phyloP scores from a whole-genome alignment of 2,797 vertebrate genomes.

The Gymnoscopelus microlampas region DNA sequence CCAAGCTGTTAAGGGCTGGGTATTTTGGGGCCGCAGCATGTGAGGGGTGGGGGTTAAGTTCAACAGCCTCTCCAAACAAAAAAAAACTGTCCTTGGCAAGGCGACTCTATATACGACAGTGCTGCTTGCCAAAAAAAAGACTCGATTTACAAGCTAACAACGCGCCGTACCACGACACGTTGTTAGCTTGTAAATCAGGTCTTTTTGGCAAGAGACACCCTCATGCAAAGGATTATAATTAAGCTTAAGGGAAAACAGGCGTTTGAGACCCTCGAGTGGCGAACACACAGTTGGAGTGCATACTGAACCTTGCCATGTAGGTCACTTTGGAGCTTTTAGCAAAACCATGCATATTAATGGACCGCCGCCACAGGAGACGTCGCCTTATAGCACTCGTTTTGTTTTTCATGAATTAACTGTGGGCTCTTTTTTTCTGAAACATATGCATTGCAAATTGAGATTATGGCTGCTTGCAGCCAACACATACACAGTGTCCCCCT shows the following conservation, averaged over 20 bases:
- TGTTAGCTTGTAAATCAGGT: too few relatives aligned
- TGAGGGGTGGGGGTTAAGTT: conserved; percentile 59
- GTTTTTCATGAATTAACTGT: conserved; percentile 66
- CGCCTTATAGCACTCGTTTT: conserved; percentile 53
- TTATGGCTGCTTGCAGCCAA: conserved; percentile 61
- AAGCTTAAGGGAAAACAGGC: conserved; percentile 67
- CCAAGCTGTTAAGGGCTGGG: conserved; percentile 63
- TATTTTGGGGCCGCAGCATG: conserved; percentile 55
- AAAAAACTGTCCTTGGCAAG: conserved; percentile 59
- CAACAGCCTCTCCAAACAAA: conserved; percentile 73
- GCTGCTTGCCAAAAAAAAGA: too few relatives aligned
- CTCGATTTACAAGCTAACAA: too few relatives aligned
- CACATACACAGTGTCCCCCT: conserved; percentile 31
- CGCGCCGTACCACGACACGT: too few relatives aligned
- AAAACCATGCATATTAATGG: conserved; percentile 82
- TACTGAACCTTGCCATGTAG: conserved; percentile 82
- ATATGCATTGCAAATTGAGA: conserved; percentile 84
- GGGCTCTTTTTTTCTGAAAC: conserved; percentile 74
- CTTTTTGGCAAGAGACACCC: too few relatives aligned
- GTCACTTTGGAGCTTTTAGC: conserved; percentile 80
- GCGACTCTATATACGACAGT: conserved; percentile 57
- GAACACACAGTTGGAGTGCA: conserved; percentile 75
- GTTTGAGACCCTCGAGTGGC: conserved; percentile 69
- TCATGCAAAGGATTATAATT: too few relatives aligned
- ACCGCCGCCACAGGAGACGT: conserved; percentile 45